Evolutionary conservation across 2,797 vertebrate genomes (phyloP).

Genomic region (Rousettus madagascariensis): DNA sequence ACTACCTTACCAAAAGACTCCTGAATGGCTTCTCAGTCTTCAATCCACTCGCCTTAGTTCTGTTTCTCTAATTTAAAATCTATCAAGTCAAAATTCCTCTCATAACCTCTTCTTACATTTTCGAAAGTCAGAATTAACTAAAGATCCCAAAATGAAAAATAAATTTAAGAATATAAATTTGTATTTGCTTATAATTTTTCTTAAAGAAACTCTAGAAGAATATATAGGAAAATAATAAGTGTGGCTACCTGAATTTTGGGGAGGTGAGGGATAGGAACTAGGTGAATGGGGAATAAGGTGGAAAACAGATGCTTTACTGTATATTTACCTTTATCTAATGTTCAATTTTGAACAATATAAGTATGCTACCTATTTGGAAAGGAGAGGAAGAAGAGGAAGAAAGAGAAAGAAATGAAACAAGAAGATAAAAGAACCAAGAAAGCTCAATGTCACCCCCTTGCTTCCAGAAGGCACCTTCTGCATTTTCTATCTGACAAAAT

Average conservation of each 20-base stretch:
- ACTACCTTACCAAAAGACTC: neutral
- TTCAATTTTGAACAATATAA: neutral
- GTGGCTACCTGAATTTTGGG: neutral
- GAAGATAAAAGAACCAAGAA: neutral
- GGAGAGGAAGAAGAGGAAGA: neutral
- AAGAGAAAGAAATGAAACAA: neutral
- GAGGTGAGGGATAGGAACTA: neutral
- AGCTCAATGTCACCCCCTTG: neutral
- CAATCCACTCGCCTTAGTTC: neutral
- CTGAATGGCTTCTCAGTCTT: neutral
- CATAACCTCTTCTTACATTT: neutral
- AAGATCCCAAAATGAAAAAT: constrained; percentile 33
- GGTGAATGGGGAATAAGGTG: neutral
- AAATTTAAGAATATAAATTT: neutral
- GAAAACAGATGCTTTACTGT: neutral
- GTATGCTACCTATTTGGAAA: neutral
- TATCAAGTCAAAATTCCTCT: constrained; percentile 19
- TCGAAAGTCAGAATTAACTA: constrained; percentile 11
- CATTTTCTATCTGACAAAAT: constrained; percentile 22
- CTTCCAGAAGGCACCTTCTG: constrained; percentile 8
- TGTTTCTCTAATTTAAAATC: constrained; percentile 12
- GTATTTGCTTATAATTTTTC: constrained; percentile 28
- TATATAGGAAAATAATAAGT: constrained; percentile 2
- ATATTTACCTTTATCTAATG: neutral
- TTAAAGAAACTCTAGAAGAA: neutral